Evolutionary conservation across 2,888 invertebrate genomes (phyloP).

Genomic region (Xestobium rufovillosum): DNA sequence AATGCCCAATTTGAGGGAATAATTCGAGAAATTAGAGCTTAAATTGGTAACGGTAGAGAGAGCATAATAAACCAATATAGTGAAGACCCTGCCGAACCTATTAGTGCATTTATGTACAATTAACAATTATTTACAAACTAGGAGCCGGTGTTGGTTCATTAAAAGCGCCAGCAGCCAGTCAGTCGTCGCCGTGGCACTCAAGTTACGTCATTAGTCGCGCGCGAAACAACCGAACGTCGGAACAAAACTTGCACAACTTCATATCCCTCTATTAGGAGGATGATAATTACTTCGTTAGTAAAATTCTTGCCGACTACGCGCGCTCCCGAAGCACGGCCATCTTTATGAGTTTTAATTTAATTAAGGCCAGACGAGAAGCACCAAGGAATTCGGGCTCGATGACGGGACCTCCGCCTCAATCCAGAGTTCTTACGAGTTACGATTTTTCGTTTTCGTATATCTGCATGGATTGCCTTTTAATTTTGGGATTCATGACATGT

Average conservation of each 20-base stretch:
- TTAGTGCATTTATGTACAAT: conserved; percentile 17
- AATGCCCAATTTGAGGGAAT: no score
- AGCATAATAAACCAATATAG: no score
- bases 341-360: conserved; percentile 37
- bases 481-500: no score
- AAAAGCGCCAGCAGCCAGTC: conserved; percentile 45
- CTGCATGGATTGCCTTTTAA: no score
- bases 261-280: conserved; percentile 38
- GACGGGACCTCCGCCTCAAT: no score
- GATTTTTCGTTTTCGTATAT: no score
- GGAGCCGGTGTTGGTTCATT: conserved; percentile 33
- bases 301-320: conserved; percentile 42
- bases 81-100: no score
- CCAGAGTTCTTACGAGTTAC: no score
- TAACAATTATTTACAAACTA: conserved; percentile 29
- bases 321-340: conserved; percentile 23
- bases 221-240: conserved; percentile 41
- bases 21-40: no score
- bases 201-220: conserved; percentile 67
- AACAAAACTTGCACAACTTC: conserved; percentile 39
- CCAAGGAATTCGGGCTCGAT: no score
- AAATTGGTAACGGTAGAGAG: no score
- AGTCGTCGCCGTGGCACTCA: conserved; percentile 72
- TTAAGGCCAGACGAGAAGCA: conserved; percentile 39
- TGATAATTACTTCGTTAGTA: conserved; percentile 44